Evolutionary conservation across 2,888 invertebrate species (phyloP).

Genomic region (Calliopum simillimum): DNA sequence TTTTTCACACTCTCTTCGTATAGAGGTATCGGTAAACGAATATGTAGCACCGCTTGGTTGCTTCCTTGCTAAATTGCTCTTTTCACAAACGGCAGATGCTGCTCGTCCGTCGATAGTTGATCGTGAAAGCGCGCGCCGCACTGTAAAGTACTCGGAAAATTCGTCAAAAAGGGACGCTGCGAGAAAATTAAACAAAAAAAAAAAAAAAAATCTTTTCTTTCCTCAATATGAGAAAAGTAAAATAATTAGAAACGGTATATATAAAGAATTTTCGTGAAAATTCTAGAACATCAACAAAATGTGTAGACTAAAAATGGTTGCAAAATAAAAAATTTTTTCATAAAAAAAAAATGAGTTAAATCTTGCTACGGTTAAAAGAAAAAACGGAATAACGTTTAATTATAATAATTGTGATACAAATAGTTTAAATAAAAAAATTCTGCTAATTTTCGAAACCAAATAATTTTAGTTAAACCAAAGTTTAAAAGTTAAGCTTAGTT

Average conservation of each 20-base stretch:
- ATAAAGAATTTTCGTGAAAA: constrained; percentile 12
- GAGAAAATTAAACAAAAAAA: constrained; percentile 7
- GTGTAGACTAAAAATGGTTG: constrained; percentile 36
- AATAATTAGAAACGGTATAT: constrained; percentile 13
- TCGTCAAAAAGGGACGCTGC: background rate
- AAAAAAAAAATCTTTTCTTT: constrained; percentile 5
- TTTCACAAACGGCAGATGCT: background rate
- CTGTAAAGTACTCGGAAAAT: background rate
- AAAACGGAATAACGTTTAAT: background rate
- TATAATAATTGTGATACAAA: constrained; percentile 7
- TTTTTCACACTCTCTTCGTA: too few relatives aligned
- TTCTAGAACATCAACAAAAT: constrained; percentile 32
- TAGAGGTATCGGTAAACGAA: background rate
- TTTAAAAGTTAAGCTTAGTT: background rate
- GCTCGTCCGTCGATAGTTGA: constrained; percentile 13
- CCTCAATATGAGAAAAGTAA: background rate
- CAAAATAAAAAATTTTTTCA: constrained; percentile 13
- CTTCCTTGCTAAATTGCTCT: background rate
- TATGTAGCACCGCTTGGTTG: background rate
- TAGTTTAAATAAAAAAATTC: constrained; percentile 1
- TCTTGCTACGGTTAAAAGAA: too few relatives aligned
- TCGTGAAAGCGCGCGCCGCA: constrained; percentile 18
- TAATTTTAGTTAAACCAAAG: too few relatives aligned
- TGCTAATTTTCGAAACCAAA: background rate
- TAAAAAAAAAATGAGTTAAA: constrained; percentile 8